These are phyloP conservation scores for Cavia aperea DNA, from an alignment of 2,113 vertebrate genomes.

Conservation along the genomic window DNA sequence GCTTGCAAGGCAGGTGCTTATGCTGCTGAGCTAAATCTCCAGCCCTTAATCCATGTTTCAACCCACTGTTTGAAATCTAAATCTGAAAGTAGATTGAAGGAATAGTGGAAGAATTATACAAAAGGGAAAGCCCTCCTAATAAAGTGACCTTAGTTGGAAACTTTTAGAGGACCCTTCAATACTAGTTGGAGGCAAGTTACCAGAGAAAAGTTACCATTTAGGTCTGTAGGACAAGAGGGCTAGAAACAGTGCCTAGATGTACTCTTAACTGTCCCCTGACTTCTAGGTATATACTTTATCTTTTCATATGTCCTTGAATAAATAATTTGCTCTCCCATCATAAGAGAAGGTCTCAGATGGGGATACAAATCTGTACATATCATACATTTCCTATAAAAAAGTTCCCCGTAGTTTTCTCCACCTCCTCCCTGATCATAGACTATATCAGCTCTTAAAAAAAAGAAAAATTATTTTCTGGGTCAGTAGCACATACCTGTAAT, in stretches of 20 bases:
- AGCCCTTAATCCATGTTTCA: background rate
- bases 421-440: background rate
- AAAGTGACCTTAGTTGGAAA: background rate
- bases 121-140: background rate
- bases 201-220: background rate
- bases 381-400: constrained; percentile 12
- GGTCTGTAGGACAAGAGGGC: background rate
- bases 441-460: background rate
- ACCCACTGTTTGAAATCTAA: background rate
- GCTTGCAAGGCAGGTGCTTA: too few species aligned
- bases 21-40: too few species aligned
- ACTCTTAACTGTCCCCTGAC: background rate
- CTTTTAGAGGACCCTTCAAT: background rate
- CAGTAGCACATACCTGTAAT: background rate
- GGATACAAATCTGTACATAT: background rate
- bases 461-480: background rate
- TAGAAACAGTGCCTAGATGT: background rate
- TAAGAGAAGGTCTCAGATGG: background rate
- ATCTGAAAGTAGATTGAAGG: constrained; percentile 8
- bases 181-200: background rate
- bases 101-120: background rate
- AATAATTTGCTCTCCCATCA: background rate
- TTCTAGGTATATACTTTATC: background rate
- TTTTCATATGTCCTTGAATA: constrained; percentile 8
- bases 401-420: background rate